Evolutionary conservation across 2,888 invertebrate species (phyloP).

Genomic region (Temnothorax unifasciatus): DNA sequence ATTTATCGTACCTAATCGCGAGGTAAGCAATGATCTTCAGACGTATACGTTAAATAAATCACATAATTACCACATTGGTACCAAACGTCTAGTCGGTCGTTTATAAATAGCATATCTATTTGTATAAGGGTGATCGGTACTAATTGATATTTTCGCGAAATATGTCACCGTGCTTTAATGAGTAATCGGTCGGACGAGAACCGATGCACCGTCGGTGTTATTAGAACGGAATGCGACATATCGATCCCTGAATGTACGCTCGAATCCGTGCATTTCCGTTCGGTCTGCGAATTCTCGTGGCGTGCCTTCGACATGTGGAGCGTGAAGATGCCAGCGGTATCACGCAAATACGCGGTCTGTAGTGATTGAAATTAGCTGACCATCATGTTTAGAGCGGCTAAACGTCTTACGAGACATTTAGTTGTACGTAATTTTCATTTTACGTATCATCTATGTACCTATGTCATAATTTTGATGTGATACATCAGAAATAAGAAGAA

Average conservation of each 20-base stretch:
- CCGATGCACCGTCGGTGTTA: slow-evolving; percentile 47
- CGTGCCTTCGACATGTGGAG: slow-evolving; percentile 73
- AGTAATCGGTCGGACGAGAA: slow-evolving; percentile 21
- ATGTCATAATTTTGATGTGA: background rate
- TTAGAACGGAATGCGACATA: slow-evolving; percentile 65
- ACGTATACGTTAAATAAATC: background rate
- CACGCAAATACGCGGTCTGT: slow-evolving; percentile 72
- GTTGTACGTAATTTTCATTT: background rate
- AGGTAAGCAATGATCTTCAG: slow-evolving; percentile 9
- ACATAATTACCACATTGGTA: background rate
- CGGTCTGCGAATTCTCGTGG: slow-evolving; percentile 70
- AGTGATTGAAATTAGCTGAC: slow-evolving; percentile 70
- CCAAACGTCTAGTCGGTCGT: background rate
- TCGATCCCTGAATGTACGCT: slow-evolving; percentile 63
- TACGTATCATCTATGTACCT: background rate
- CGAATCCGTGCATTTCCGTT: slow-evolving; percentile 60
- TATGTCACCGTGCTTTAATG: slow-evolving; percentile 25
- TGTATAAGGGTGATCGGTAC: background rate
- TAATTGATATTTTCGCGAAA: slow-evolving; percentile 20
- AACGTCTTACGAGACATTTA: slow-evolving; percentile 9
- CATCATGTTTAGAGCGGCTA: slow-evolving; percentile 16
- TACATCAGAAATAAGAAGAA: background rate
- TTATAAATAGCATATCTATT: background rate
- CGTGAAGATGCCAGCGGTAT: slow-evolving; percentile 76
- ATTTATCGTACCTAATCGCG: background rate